A percentile compares a stretch with the other conserved stretches of the same genome.
These are phyloP conservation scores for Neotoma lepida DNA, from an alignment of 2,113 vertebrate genomes.

Conservation along the genomic window DNA sequence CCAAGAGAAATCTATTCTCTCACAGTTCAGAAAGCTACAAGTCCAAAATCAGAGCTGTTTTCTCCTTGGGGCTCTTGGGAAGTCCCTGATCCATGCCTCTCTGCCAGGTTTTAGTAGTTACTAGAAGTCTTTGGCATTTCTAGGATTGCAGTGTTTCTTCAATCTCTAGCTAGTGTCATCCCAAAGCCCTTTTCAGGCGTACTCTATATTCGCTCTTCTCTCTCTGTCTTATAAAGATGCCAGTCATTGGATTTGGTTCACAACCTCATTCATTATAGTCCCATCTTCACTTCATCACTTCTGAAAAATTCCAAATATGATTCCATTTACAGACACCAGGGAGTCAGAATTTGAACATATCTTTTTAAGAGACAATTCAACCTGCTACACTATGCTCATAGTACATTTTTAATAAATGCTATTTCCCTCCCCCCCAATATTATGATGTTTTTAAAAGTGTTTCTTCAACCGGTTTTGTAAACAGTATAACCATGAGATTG, in stretches of 20 bases:
- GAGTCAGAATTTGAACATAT: background rate
- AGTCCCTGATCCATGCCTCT: background rate
- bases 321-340: background rate
- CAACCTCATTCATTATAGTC: background rate
- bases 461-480: background rate
- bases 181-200: background rate
- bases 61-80: background rate
- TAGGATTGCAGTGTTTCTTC: background rate
- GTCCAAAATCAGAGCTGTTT: background rate
- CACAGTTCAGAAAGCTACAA: background rate
- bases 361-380: background rate
- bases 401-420: background rate
- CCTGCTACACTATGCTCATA: background rate
- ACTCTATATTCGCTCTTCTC: background rate
- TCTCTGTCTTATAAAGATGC: background rate
- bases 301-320: background rate
- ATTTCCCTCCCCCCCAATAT: background rate
- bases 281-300: background rate
- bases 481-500: background rate
- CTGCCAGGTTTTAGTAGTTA: background rate
- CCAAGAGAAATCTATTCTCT: background rate
- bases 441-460: background rate
- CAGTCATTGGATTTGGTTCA: background rate
- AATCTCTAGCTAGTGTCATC: background rate
- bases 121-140: background rate